A percentile compares a stretch with the other conserved stretches of the same genome.
These are phyloP conservation scores for Neoascia interrupta DNA, from an alignment of 2,888 invertebrate genomes.

Conservation along the genomic window DNA sequence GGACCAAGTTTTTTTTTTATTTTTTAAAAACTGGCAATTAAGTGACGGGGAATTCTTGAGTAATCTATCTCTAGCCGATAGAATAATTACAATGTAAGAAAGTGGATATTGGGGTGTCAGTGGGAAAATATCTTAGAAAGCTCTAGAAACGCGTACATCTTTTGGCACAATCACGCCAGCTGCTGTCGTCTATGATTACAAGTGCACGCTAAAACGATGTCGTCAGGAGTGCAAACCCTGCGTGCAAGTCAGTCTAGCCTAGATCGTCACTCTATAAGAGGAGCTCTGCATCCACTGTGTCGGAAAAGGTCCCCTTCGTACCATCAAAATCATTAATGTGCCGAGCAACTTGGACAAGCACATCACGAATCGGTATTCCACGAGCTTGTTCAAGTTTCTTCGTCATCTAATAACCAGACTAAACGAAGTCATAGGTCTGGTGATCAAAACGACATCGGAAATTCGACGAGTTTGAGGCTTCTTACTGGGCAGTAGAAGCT, in stretches of 20 bases:
- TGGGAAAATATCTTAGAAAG: too few species aligned
- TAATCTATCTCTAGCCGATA: too few species aligned
- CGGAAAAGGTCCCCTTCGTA: constrained; percentile 99
- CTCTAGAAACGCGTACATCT: too few species aligned
- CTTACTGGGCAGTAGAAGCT: constrained; percentile 99
- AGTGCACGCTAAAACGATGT: constrained; percentile 99
- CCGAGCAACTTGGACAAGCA: constrained; percentile 99
- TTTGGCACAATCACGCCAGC: too few species aligned
- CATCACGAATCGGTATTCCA: constrained; percentile 98
- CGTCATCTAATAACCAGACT: constrained; percentile 97
- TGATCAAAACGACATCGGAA: constrained; percentile 99
- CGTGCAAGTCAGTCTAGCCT: constrained; percentile 97
- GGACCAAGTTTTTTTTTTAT: too few species aligned
- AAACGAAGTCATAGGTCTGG: constrained; percentile 97
- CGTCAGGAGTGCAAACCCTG: constrained; percentile 99
- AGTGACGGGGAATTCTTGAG: too few species aligned
- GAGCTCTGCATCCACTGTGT: constrained; percentile 98
- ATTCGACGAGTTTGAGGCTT: constrained; percentile 99
- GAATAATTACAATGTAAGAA: too few species aligned
- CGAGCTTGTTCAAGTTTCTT: constrained; percentile 99
- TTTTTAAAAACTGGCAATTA: too few species aligned
- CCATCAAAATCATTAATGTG: constrained; percentile 98
- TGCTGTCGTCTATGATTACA: constrained; percentile 98
- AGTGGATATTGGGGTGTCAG: too few species aligned
- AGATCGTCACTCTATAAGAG: constrained; percentile 98